A percentile compares a stretch with the other conserved stretches of the same genome.
These are phyloP conservation scores for Phoxinus phoxinus DNA, from an alignment of 2,113 vertebrate genomes.

Conservation along the genomic window DNA sequence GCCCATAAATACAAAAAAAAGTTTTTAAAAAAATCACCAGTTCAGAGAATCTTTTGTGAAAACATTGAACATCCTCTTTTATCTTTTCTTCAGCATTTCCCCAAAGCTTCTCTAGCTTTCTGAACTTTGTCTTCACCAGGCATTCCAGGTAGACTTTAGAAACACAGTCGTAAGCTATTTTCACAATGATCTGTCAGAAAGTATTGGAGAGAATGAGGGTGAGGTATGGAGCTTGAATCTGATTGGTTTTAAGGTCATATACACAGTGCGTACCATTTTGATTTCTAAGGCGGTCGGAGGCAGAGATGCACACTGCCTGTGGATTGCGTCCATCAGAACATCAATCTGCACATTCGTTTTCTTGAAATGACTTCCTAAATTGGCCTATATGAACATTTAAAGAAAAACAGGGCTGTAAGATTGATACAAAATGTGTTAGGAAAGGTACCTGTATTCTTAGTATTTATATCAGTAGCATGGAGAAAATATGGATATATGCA, in stretches of 20 bases:
- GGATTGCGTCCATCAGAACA: not conserved
- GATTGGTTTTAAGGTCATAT: not conserved
- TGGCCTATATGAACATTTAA: conserved; percentile 46
- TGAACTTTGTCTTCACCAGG: conserved; percentile 49
- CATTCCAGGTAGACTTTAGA: conserved; percentile 58
- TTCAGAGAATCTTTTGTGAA: conserved; percentile 40
- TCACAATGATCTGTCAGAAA: conserved; percentile 60
- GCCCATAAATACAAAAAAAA: not conserved
- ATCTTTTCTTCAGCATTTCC: conserved; percentile 43
- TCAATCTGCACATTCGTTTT: not conserved
- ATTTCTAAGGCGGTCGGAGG: not conserved
- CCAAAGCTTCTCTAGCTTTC: conserved; percentile 54
- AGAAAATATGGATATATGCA: not conserved
- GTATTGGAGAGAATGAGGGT: not conserved
- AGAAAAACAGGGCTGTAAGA: not conserved
- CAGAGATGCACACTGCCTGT: conserved; percentile 25
- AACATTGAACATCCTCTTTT: conserved; percentile 38
- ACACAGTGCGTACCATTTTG: not conserved
- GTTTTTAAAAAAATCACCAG: conserved; percentile 64
- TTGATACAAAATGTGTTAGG: not conserved
- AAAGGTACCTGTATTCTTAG: not conserved
- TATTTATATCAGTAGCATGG: not conserved
- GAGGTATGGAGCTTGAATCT: conserved; percentile 27
- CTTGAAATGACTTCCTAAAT: conserved; percentile 63
- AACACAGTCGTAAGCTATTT: conserved; percentile 55